These are phyloP conservation scores for Coptodon rendalli DNA, from an alignment of 2,113 vertebrate genomes.

Conservation along the genomic window DNA sequence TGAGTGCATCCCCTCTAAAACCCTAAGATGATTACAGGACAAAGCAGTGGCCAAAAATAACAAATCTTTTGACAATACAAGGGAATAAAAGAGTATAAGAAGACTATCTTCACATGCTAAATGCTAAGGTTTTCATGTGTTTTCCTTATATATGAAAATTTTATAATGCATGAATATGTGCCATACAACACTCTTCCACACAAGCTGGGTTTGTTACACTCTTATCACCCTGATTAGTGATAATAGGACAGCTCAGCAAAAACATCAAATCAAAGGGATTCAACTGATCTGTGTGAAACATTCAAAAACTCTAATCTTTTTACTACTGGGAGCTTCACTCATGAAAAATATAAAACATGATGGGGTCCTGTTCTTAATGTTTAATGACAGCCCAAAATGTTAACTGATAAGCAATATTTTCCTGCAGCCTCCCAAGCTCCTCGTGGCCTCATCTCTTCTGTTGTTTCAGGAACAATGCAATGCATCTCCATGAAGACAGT, in stretches of 20 bases:
- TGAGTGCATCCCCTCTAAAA: neutral
- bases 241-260: neutral
- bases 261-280: neutral
- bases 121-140: neutral
- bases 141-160: neutral
- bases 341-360: neutral
- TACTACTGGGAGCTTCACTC: neutral
- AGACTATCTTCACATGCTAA: neutral
- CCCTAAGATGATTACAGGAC: neutral
- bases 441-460: neutral
- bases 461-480: constrained; percentile 18
- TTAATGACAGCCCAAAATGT: neutral
- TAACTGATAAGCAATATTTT: neutral
- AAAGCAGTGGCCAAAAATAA: neutral
- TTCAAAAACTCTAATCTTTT: neutral
- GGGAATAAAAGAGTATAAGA: neutral
- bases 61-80: neutral
- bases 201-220: neutral
- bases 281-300: neutral
- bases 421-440: neutral
- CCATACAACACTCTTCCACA: neutral
- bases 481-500: constrained; percentile 10
- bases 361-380: neutral
- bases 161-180: neutral
- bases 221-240: neutral